These are phyloP conservation scores for Hydropsyche betteni DNA, from an alignment of 2,888 invertebrate genomes.

Conservation along the genomic window DNA sequence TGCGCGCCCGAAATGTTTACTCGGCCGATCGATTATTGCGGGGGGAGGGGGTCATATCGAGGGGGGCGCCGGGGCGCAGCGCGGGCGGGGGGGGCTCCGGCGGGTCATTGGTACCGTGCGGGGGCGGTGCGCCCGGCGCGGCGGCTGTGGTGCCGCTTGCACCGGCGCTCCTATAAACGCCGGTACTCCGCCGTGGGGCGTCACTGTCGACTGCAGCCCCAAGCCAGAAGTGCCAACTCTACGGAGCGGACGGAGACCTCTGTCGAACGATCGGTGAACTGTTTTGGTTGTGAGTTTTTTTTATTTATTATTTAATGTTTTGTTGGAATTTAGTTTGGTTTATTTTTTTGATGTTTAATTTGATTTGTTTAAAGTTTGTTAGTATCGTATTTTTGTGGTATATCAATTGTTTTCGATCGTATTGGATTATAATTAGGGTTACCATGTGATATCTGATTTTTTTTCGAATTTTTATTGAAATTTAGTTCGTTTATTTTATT, in stretches of 20 bases:
- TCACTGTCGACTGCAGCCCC: neutral
- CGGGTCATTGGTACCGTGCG: neutral
- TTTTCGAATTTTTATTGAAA: too few relatives aligned
- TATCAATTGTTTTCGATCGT: too few relatives aligned
- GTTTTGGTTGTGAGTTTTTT: too few relatives aligned
- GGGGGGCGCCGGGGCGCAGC: neutral
- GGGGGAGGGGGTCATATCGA: neutral
- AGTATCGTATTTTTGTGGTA: too few relatives aligned
- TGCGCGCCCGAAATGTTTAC: neutral
- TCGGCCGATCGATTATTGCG: neutral
- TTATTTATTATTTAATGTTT: too few relatives aligned
- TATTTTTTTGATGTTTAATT: neutral
- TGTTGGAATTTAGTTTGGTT: neutral
- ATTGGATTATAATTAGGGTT: too few relatives aligned
- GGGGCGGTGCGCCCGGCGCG: conserved; percentile 10
- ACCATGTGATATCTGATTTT: too few relatives aligned
- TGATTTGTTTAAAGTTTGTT: too few relatives aligned
- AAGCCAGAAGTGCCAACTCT: neutral
- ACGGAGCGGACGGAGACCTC: too few relatives aligned
- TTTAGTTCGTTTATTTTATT: too few relatives aligned
- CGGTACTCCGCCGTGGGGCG: neutral
- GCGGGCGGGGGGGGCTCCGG: conserved; percentile 1
- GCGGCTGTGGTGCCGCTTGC: conserved; percentile 28
- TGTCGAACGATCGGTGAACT: too few relatives aligned
- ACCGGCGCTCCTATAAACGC: conserved; percentile 20